These are phyloP conservation scores for Plutella xylostella DNA, from an alignment of 2,888 invertebrate genomes.

Conservation along the genomic window DNA sequence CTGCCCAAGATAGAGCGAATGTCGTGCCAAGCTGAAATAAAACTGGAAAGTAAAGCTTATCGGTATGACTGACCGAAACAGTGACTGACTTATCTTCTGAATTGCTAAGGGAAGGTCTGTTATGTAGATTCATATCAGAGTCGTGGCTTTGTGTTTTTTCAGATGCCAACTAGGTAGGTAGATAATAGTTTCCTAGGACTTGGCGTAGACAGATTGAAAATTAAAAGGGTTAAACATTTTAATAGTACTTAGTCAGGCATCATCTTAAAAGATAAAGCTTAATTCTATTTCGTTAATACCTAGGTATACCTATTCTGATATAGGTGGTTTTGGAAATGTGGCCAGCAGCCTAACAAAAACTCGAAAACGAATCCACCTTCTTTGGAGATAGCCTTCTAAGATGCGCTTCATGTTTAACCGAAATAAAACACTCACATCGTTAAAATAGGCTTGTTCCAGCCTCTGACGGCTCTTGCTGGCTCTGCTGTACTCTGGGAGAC, in stretches of 20 bases:
- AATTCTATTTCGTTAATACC: no score
- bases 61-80: conserved; percentile 28
- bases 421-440: conserved; percentile 58
- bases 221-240: no score
- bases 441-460: conserved; percentile 56
- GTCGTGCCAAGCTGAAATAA: conserved; percentile 56
- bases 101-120: neutral
- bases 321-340: no score
- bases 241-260: no score
- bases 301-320: no score
- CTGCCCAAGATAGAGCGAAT: conserved; percentile 35
- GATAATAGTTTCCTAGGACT: no score
- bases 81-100: neutral
- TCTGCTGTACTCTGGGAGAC: conserved; percentile 60
- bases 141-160: neutral
- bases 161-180: neutral
- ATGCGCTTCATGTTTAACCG: no score
- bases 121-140: neutral
- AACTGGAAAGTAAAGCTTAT: conserved; percentile 48
- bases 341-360: no score
- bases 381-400: no score
- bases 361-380: no score
- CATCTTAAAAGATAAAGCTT: no score
- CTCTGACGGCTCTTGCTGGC: conserved; percentile 49
- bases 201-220: no score